Evolutionary conservation across 2,888 invertebrate genomes (phyloP).

Genomic region (Ametastegia equiseti): DNA sequence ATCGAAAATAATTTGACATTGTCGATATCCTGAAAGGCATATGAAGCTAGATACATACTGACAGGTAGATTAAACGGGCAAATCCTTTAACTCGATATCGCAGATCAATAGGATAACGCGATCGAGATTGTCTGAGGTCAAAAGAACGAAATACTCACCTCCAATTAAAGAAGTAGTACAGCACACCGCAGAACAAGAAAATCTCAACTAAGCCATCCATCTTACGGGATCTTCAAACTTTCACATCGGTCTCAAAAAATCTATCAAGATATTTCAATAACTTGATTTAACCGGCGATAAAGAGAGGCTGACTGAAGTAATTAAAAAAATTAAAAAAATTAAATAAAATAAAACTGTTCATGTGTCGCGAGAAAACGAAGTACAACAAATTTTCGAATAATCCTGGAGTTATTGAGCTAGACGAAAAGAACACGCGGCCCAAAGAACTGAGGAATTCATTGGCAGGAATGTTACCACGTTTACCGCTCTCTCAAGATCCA

Average conservation of each 20-base stretch:
- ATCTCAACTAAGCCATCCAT: conserved; percentile 81
- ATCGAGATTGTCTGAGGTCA: conserved; percentile 49
- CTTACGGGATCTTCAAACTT: conserved; percentile 17
- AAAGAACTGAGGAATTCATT: too few species aligned
- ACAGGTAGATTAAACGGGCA: background rate
- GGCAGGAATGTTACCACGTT: too few species aligned
- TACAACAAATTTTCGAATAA: too few species aligned
- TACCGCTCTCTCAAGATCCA: conserved; percentile 11
- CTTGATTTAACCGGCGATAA: too few species aligned
- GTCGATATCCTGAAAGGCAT: conserved; percentile 34
- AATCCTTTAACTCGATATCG: too few species aligned
- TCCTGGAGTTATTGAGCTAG: background rate
- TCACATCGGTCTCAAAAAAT: background rate
- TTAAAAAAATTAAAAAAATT: too few species aligned
- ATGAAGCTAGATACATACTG: conserved; percentile 57
- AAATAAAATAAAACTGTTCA: too few species aligned
- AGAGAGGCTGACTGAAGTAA: too few species aligned
- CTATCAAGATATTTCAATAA: background rate
- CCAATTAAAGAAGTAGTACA: conserved; percentile 82
- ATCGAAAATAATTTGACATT: conserved; percentile 6
- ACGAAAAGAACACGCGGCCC: too few species aligned
- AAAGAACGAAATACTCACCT: conserved; percentile 72
- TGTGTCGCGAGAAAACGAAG: too few species aligned
- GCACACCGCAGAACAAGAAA: conserved; percentile 80
- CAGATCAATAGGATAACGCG: background rate